Base-by-base conservation (phyloP, 1,140 invertebrate genomes). In the Metaphire vulgaris region DNA sequence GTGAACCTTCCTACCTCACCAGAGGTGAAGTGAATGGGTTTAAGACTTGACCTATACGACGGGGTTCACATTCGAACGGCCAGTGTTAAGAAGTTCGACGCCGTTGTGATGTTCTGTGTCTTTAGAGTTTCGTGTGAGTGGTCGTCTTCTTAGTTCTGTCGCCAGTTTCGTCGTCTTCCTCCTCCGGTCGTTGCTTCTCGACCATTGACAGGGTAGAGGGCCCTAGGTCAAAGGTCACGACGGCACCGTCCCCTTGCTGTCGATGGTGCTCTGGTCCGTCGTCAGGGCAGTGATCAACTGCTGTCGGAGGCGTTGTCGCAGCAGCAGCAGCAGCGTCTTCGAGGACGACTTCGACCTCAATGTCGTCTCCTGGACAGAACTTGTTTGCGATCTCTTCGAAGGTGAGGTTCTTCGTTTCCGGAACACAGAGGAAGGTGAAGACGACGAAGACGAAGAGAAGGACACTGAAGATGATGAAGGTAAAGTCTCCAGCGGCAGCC, bases 341-440 rank as follows among this genome's bases (percentile, higher is more conserved):
- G n/a, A n/a, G n/a, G n/a, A 69, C 67, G 6, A 14, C n/a, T 26
- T 69, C 6, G 26, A 69, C 67, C 67, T 69, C n/a, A 26, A 69
- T 74, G 28, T 41, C 33, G 26, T 56, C 66, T 72, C 34, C 75
- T 16, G 64, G 69, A 56, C 69, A 68, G 64, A 76, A 77, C 12
- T 68, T 33, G 34, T 74, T 75, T 33, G 83, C 89, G 85, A 98
- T 97, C 87, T 98, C 95, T 89, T 98, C 95, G 86, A 97, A 96
- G 79, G 94, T 97, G 89, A 96, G 96, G 87, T 97, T 97, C 89
- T 98, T 98, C 78, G 96, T 99, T 90, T 99, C 96, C 83, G 96
- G 96, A 84, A 98, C 94, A 90, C 94, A 94, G 88, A 94, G 93
- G 88, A 96, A 97, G 70, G 95, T 97, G 89, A 97, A 98, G 87